A percentile compares a stretch with the other conserved stretches of the same genome.
phyloP scores from a whole-genome alignment of 2,888 invertebrate genomes.

The Hemaris fuciformis region DNA sequence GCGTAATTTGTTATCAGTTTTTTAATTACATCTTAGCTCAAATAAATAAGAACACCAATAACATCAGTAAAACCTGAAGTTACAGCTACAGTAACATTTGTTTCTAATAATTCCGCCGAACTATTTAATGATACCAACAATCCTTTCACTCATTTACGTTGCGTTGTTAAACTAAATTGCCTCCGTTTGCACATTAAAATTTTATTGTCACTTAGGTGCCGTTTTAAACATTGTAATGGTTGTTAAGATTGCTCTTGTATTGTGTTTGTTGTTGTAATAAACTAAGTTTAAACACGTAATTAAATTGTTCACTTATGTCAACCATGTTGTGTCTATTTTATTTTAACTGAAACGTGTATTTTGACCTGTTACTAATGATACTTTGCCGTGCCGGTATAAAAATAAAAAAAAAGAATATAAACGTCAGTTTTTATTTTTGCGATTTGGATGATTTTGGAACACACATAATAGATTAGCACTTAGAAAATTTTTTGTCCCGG shows the following conservation, averaged over 20 bases:
- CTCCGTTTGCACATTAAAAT: constrained; percentile 29
- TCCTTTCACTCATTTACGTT: constrained; percentile 26
- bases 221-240: constrained; percentile 23
- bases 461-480: too few relatives aligned
- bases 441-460: too few relatives aligned
- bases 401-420: too few relatives aligned
- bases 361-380: not conserved
- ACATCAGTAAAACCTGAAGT: not conserved
- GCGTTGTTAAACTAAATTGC: constrained; percentile 27
- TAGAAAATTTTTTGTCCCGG: too few relatives aligned
- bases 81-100: not conserved
- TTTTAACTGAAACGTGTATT: not conserved
- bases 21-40: not conserved
- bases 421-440: too few relatives aligned
- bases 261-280: constrained; percentile 2
- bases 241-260: constrained; percentile 12
- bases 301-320: not conserved
- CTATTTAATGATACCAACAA: constrained; percentile 19
- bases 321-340: not conserved
- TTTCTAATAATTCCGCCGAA: not conserved
- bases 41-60: not conserved
- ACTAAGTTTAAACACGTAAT: constrained; percentile 12
- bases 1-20: not conserved
- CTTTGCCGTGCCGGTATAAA: too few relatives aligned
- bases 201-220: constrained; percentile 28